These are phyloP conservation scores for Leptothorax acervorum DNA, from an alignment of 2,888 invertebrate genomes.

Conservation along the genomic window DNA sequence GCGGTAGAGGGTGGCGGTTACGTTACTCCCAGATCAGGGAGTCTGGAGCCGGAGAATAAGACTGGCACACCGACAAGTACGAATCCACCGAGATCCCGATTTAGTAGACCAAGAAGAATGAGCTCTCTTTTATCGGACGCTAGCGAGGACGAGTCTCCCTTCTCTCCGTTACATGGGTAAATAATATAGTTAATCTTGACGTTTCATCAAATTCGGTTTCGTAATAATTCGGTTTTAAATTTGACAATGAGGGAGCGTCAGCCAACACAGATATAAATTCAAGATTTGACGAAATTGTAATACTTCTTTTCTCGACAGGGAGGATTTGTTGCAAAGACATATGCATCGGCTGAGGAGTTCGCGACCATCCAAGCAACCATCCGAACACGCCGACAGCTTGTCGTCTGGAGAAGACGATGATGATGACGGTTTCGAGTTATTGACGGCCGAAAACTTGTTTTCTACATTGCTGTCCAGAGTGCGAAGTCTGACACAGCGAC, in stretches of 20 bases:
- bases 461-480: conserved; percentile 94
- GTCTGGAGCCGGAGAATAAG: conserved; percentile 91
- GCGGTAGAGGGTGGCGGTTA: conserved; percentile 96
- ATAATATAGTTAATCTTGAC: background rate
- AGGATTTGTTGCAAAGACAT: conserved; percentile 82
- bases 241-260: background rate
- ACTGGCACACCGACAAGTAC: conserved; percentile 87
- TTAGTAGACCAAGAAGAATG: conserved; percentile 89
- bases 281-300: background rate
- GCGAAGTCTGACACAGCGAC: conserved; percentile 93
- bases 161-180: conserved; percentile 87
- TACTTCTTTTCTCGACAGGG: conserved; percentile 74
- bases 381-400: conserved; percentile 93
- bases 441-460: conserved; percentile 96
- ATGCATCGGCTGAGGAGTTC: conserved; percentile 88
- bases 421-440: conserved; percentile 96
- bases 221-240: too few relatives aligned
- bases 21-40: conserved; percentile 91
- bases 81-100: conserved; percentile 84
- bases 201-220: background rate
- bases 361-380: conserved; percentile 89
- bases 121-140: conserved; percentile 87
- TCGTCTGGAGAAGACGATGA: conserved; percentile 96
- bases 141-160: conserved; percentile 87
- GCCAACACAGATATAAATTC: background rate